Percentiles rank a stretch among this genome's conserved stretches.
Conservation (phyloP, 2,113 vertebrate genomes). For the Tinamus guttatus region DNA sequence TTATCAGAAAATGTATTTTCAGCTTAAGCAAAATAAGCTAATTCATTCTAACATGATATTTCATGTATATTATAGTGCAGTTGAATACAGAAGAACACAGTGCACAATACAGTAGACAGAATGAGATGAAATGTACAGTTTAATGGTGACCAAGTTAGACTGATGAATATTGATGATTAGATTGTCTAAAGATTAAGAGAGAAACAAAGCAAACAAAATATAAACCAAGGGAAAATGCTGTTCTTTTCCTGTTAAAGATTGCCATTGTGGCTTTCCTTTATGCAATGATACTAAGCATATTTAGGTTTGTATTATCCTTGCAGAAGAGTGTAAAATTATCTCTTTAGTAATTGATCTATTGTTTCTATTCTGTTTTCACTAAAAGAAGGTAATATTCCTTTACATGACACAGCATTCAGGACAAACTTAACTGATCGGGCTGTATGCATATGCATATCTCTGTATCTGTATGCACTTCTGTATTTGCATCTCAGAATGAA, state of each 20-base stretch:
- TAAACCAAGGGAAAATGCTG: background rate
- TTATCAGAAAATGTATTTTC: slow-evolving; percentile 71
- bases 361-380: background rate
- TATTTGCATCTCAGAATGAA: background rate
- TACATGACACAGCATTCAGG: background rate
- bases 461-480: background rate
- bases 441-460: background rate
- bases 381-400: background rate
- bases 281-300: background rate
- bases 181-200: background rate
- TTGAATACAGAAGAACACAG: slow-evolving; percentile 14
- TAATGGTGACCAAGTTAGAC: background rate
- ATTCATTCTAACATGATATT: slow-evolving; percentile 50
- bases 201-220: background rate
- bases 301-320: background rate
- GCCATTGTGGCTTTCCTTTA: background rate
- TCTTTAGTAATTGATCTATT: background rate
- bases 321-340: background rate
- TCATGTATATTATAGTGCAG: slow-evolving; percentile 39
- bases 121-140: background rate
- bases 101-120: background rate
- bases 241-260: background rate
- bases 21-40: slow-evolving; percentile 48
- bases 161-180: background rate
- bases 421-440: background rate